Percentiles rank a stretch among this genome's conserved stretches.
These are phyloP conservation scores for Anarhynchus alexandrinus DNA, from an alignment of 2,113 vertebrate genomes.

Conservation along the genomic window DNA sequence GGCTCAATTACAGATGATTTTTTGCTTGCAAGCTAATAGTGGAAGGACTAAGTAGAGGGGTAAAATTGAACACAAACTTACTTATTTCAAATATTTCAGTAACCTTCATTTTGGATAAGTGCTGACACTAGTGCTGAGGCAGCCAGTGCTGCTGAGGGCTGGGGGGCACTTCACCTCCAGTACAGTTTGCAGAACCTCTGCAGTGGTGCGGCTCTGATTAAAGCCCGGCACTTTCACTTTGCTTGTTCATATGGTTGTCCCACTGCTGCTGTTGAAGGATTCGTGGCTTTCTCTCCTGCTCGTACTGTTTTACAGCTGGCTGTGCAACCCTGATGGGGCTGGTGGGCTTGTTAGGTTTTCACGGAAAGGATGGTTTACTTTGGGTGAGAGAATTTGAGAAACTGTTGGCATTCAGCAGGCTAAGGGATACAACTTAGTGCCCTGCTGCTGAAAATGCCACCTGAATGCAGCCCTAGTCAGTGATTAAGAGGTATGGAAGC, in stretches of 20 bases:
- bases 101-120: not conserved
- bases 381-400: not conserved
- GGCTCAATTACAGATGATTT: not conserved
- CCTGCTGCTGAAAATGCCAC: not conserved
- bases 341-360: not conserved
- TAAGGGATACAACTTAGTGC: not conserved
- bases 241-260: not conserved
- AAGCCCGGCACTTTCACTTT: not conserved
- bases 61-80: not conserved
- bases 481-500: not conserved
- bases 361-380: not conserved
- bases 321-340: not conserved
- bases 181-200: not conserved
- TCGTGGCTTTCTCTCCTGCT: not conserved
- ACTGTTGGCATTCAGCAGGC: not conserved
- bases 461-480: not conserved
- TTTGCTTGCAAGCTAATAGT: not conserved
- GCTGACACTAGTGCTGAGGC: not conserved
- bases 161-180: not conserved
- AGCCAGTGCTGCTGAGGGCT: not conserved
- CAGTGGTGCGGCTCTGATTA: not conserved
- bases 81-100: not conserved
- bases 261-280: not conserved
- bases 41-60: not conserved
- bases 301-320: accelerated